phyloP scores from a whole-genome alignment of 2,797 vertebrate species.

The Tinamus major region DNA sequence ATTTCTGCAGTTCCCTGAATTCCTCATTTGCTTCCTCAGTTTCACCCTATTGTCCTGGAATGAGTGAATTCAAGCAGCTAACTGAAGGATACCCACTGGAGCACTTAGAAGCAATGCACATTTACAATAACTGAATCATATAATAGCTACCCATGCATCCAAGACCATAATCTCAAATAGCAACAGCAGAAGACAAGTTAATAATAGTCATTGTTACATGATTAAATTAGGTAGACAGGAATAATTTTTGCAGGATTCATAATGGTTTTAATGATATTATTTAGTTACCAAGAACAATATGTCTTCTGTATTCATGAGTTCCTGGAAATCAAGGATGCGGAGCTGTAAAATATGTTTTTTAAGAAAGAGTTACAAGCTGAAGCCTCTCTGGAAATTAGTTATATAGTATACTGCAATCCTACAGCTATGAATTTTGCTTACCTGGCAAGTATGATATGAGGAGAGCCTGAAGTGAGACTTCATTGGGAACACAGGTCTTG shows the following conservation, averaged over 20 bases:
- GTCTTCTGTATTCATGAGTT: constrained; percentile 47
- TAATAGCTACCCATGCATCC: constrained; percentile 6
- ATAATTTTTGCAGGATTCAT: constrained; percentile 37
- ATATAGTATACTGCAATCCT: neutral
- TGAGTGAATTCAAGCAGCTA: neutral
- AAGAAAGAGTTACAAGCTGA: neutral
- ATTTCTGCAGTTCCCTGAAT: neutral
- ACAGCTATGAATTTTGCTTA: neutral
- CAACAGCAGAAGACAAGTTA: constrained; percentile 41
- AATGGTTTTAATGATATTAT: constrained; percentile 54
- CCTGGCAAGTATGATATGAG: neutral
- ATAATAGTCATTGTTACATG: constrained; percentile 49
- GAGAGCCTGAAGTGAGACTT: neutral
- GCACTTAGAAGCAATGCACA: neutral
- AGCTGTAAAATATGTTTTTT: constrained; percentile 15
- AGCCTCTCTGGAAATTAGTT: neutral
- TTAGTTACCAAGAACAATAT: constrained; percentile 57
- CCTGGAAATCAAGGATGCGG: constrained; percentile 49
- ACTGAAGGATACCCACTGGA: neutral
- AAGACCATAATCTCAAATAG: constrained; percentile 48
- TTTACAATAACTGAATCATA: constrained; percentile 26
- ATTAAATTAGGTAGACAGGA: constrained; percentile 61
- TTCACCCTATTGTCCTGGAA: neutral
- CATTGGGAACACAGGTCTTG: neutral
- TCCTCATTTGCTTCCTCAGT: constrained; percentile 1